Evolutionary conservation across 1,140 invertebrate species (phyloP), one percentile per base, ranked within the genome.

Genomic region (Aphaenogaster ashmeadi): DNA sequence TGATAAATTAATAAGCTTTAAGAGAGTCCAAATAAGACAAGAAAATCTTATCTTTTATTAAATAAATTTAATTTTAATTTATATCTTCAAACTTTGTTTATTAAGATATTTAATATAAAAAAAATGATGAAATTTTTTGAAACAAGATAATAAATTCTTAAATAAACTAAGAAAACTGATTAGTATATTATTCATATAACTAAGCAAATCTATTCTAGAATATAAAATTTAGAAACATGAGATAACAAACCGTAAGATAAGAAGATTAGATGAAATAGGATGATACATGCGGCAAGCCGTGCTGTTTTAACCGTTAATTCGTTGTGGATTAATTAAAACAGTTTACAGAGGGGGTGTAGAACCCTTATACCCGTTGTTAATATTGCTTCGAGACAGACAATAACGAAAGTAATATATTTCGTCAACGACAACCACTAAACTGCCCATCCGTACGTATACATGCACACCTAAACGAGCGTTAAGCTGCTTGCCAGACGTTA

Each of bases 311-410:
- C 83, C 86, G 72, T 92, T 91, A 91, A 92, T 92, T 91, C 72
- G 89, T 88, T 87, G 90, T 80, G 85, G 87, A 92, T 92, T 93
- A 93, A 93, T 93, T 93, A 92, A 93, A 93, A 93, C 87, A 88
- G 89, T 92, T 92, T 60, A 64, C 80, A 86, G 67, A 56, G 41
- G 64, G 47, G 62, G 62, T 1, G 8, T 79, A 47, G 64, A 86
- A 88, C 60, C 58, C 64, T 81, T 47, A 50, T 88, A 50, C 58
- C 21, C 69, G 64, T 83, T 90, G 89, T 85, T 90, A 50, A 69
- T 81, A 52, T 83, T 69, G 56, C 77, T 74, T 58, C 47, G 79
- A 89, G 78, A 89, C 84, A 91, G 88, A 91, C 90, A 91, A 91
- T 89, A 91, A 91, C 90, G 90, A 91, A 89, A 91, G 90, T 91